phyloP scores from a whole-genome alignment of 1,140 invertebrate species.

The Anadara kagoshimensis region DNA sequence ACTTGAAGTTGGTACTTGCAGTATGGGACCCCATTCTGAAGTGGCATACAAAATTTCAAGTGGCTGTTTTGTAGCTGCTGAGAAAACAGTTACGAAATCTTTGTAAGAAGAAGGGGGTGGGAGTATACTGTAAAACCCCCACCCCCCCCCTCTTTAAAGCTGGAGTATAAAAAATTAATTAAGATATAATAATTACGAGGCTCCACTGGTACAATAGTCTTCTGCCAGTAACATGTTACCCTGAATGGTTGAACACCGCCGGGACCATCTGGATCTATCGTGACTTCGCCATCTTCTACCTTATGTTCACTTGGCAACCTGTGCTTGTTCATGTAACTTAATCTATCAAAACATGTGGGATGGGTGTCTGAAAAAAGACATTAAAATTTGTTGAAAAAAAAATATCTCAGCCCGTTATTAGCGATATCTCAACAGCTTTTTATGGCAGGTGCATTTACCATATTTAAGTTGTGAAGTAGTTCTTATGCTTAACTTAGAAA shows the following conservation, averaged over 20 bases:
- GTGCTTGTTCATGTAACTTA: conserved; percentile 5
- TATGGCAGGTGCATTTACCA: no score
- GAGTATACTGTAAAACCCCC: no score
- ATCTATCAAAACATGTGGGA: conserved; percentile 23
- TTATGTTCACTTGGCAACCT: not conserved
- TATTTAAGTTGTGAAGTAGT: no score
- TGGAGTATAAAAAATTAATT: conserved; percentile 3
- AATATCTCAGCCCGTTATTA: not conserved
- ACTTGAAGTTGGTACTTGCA: no score
- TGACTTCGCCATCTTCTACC: not conserved
- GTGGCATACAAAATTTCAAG: no score
- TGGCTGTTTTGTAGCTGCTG: no score
- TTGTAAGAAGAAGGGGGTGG: no score
- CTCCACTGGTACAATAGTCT: conserved; percentile 17
- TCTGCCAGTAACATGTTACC: conserved; percentile 54
- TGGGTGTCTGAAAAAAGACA: conserved; percentile 9
- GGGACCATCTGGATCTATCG: conserved; percentile 60
- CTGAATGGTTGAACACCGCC: conserved; percentile 49
- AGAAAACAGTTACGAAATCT: no score
- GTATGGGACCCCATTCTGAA: no score
- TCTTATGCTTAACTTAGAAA: no score
- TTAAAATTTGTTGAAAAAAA: not conserved
- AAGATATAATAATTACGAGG: not conserved
- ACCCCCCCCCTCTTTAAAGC: no score
- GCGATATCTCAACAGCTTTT: no score